These are phyloP conservation scores for Gymnoscopelus microlampas DNA, from an alignment of 2,797 vertebrate species.

Conservation along the genomic window DNA sequence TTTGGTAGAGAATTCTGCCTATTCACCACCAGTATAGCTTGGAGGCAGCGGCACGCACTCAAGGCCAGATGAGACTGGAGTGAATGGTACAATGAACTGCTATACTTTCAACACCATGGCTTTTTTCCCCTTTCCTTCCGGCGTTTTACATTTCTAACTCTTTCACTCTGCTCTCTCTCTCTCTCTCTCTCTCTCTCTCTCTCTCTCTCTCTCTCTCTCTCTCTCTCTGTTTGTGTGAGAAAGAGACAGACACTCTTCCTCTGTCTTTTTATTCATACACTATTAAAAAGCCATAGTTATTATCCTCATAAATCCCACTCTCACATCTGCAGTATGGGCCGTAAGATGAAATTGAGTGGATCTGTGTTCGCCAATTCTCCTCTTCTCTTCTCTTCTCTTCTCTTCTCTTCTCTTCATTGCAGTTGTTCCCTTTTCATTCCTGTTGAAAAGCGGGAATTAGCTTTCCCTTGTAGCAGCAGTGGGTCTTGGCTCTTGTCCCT, in stretches of 20 bases:
- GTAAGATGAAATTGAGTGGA: slow-evolving; percentile 65
- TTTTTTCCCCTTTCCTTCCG: slow-evolving; percentile 20
- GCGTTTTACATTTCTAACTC: background rate
- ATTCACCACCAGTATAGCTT: slow-evolving; percentile 45
- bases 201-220: slow-evolving; percentile 30
- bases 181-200: slow-evolving; percentile 4
- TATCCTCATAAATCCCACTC: slow-evolving; percentile 70
- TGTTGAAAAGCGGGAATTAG: slow-evolving; percentile 72
- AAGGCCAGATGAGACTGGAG: slow-evolving; percentile 52
- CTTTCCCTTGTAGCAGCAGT: slow-evolving; percentile 64
- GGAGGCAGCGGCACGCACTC: slow-evolving; percentile 40
- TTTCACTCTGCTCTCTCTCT: slow-evolving; percentile 31
- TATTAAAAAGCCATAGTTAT: slow-evolving; percentile 62
- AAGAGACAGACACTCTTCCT: slow-evolving; percentile 28
- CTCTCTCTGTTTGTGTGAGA: too few relatives aligned
- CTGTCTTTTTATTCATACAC: slow-evolving; percentile 45
- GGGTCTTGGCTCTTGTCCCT: slow-evolving; percentile 65
- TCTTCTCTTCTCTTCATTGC: slow-evolving; percentile 49
- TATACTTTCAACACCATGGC: slow-evolving; percentile 10
- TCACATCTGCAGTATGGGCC: slow-evolving; percentile 56
- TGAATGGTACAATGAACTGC: slow-evolving; percentile 39
- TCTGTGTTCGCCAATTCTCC: slow-evolving; percentile 58
- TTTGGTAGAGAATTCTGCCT: slow-evolving; percentile 58
- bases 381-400: slow-evolving; percentile 55
- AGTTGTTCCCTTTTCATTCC: slow-evolving; percentile 58